Evolutionary conservation across 2,113 vertebrate species (phyloP).

Genomic region (Erpornis zantholeuca): DNA sequence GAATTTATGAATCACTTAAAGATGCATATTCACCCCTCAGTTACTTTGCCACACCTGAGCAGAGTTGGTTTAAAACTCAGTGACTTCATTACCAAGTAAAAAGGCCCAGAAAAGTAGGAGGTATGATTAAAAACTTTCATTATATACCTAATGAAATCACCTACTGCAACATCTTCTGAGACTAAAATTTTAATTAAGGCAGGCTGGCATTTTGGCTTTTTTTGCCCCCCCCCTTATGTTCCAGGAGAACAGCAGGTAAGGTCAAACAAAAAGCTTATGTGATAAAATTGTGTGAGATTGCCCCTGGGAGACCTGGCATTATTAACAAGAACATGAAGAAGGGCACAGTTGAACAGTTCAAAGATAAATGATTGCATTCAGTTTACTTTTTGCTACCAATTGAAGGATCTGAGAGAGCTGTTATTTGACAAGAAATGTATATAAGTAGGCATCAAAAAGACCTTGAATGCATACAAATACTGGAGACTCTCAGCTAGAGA

Average conservation of each 20-base stretch:
- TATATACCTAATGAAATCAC: slow-evolving; percentile 57
- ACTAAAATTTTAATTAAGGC: slow-evolving; percentile 70
- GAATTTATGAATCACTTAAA: background rate
- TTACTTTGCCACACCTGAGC: background rate
- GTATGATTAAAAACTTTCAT: slow-evolving; percentile 52
- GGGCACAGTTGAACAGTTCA: slow-evolving; percentile 42
- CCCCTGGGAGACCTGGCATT: slow-evolving; percentile 60
- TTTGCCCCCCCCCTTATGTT: background rate
- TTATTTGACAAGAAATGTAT: slow-evolving; percentile 15
- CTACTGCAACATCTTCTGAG: slow-evolving; percentile 57
- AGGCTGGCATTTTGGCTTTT: slow-evolving; percentile 46
- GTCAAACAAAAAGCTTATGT: slow-evolving; percentile 35
- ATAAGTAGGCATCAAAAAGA: background rate
- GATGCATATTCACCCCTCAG: background rate
- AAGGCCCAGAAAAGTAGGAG: background rate
- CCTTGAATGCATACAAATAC: background rate
- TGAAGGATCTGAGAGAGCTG: background rate
- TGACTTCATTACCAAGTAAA: background rate
- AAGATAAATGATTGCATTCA: slow-evolving; percentile 46
- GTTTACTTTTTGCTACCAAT: slow-evolving; percentile 13
- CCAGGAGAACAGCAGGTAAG: slow-evolving; percentile 54
- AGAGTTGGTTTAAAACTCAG: background rate
- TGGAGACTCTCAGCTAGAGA: background rate
- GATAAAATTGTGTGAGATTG: slow-evolving; percentile 33
- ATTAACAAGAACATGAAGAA: slow-evolving; percentile 68